A percentile compares a stretch with the other conserved stretches of the same genome.
phyloP scores from a whole-genome alignment of 2,888 invertebrate species.

The Lordiphosa andalusiaca region DNA sequence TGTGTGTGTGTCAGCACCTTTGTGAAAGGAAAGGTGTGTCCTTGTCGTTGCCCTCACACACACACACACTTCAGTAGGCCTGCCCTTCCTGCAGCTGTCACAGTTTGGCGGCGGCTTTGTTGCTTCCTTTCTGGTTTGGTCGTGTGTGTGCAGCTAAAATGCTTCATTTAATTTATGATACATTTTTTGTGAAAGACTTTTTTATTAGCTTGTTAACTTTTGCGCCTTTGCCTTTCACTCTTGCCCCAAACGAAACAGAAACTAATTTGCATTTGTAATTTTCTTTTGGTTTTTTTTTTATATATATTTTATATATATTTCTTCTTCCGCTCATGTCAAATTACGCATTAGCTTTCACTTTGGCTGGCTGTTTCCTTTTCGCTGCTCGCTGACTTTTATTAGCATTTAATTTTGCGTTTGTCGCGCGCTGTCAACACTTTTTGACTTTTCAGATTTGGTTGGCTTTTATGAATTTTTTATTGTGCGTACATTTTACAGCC shows the following conservation, averaged over 20 bases:
- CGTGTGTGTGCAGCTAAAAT: conserved; percentile 51
- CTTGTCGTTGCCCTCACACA: conserved; percentile 28
- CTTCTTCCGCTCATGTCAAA: conserved; percentile 61
- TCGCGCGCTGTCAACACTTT: conserved; percentile 54
- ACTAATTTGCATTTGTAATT: conserved; percentile 76
- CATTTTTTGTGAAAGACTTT: conserved; percentile 61
- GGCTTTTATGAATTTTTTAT: conserved; percentile 42
- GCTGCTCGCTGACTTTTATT: conserved; percentile 56
- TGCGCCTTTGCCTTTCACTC: conserved; percentile 34
- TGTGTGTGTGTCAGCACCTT: conserved; percentile 50
- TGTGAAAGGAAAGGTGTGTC: conserved; percentile 45
- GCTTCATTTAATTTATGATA: conserved; percentile 74
- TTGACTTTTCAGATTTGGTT: conserved; percentile 32
- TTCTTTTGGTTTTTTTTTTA: conserved; percentile 52
- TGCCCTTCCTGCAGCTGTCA: conserved; percentile 14
- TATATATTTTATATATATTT: conserved; percentile 23
- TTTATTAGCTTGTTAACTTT: conserved; percentile 67
- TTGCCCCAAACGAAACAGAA: conserved; percentile 20
- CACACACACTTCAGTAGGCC: conserved; percentile 21
- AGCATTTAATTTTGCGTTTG: conserved; percentile 62
- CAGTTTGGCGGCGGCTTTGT: conserved; percentile 26
- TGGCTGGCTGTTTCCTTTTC: conserved; percentile 21
- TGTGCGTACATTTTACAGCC: conserved; percentile 37
- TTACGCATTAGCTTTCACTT: conserved; percentile 61
- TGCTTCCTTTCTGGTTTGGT: conserved; percentile 16